Conservation (phyloP, 2,113 vertebrate genomes). For the Scartelaos histophorus region DNA sequence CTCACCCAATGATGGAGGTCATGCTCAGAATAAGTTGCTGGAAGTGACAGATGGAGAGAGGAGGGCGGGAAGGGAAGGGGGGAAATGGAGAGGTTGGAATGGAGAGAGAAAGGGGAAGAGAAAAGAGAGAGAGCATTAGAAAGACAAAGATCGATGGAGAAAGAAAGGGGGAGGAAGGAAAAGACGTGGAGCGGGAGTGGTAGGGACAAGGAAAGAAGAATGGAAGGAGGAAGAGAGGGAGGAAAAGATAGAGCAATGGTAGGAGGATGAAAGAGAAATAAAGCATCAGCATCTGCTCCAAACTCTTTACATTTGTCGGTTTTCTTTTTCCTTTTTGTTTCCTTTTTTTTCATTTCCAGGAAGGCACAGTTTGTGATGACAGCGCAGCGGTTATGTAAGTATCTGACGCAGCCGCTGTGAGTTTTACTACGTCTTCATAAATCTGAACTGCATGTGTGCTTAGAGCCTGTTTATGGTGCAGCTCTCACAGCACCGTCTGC, state of each 20-base stretch:
- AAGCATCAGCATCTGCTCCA: constrained; percentile 59
- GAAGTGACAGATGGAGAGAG: constrained; percentile 69
- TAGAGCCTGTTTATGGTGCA: constrained; percentile 25
- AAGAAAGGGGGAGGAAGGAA: constrained; percentile 68
- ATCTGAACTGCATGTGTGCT: constrained; percentile 28
- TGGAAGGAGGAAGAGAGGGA: constrained; percentile 44
- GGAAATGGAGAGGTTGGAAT: constrained; percentile 38
- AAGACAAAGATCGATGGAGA: constrained; percentile 53
- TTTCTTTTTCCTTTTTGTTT: constrained; percentile 29
- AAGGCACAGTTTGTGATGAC: constrained; percentile 54
- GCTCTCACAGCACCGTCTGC: constrained; percentile 13
- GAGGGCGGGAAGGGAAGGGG: constrained; percentile 44
- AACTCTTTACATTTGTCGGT: constrained; percentile 66
- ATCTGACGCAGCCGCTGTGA: constrained; percentile 26
- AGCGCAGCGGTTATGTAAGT: constrained; percentile 52
- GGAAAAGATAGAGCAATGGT: constrained; percentile 47
- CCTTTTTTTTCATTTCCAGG: constrained; percentile 58
- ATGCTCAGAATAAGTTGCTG: constrained; percentile 61
- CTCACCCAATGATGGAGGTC: constrained; percentile 68
- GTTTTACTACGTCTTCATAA: constrained; percentile 41
- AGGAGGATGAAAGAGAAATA: constrained; percentile 34
- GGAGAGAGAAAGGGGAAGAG: constrained; percentile 59
- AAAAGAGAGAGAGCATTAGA: constrained; percentile 39
- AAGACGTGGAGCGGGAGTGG: constrained; percentile 46
- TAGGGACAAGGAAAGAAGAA: constrained; percentile 44